Conservation (phyloP, 2,113 vertebrate genomes). For the Phainopepla nitens region DNA sequence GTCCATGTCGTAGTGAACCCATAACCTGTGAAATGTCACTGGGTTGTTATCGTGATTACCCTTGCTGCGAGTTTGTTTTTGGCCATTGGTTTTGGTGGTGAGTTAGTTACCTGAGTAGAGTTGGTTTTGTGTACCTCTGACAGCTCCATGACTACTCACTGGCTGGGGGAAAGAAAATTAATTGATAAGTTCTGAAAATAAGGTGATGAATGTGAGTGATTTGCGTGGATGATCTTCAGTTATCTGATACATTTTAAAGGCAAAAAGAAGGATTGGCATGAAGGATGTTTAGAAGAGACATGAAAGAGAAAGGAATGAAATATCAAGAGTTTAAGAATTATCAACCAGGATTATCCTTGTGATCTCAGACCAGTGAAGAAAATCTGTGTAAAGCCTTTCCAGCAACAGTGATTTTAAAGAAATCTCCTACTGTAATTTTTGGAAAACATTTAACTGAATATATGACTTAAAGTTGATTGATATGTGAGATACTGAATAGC, state of each 20-base stretch:
- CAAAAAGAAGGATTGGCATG: not conserved
- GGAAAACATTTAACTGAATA: not conserved
- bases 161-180: not conserved
- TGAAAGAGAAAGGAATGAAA: not conserved
- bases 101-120: not conserved
- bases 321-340: not conserved
- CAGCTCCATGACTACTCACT: not conserved
- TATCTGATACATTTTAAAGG: not conserved
- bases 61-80: not conserved
- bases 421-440: not conserved
- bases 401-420: not conserved
- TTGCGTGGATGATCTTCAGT: not conserved
- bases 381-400: not conserved
- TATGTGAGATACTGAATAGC: not conserved
- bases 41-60: not conserved
- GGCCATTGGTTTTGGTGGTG: not conserved
- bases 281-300: not conserved
- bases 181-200: not conserved
- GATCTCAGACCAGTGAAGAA: not conserved
- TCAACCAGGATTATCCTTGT: not conserved
- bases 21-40: not conserved
- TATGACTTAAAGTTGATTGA: not conserved
- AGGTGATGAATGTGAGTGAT: not conserved
- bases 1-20: rapidly evolving
- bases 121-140: not conserved